These are phyloP conservation scores for Pararge aegeria DNA, from an alignment of 1,140 invertebrate species.

Conservation along the genomic window DNA sequence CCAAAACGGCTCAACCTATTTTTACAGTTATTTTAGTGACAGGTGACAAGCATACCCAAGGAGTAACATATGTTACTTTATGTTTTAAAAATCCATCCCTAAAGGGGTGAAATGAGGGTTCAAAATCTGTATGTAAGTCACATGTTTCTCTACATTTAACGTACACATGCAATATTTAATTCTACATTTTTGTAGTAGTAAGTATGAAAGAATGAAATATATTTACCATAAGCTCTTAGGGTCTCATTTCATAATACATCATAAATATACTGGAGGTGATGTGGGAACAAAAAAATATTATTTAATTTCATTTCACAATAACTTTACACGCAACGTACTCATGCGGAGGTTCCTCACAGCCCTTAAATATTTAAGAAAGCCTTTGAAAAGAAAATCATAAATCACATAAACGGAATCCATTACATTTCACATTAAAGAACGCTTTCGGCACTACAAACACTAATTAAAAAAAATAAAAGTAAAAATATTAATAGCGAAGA, in stretches of 20 bases:
- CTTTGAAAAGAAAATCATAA: constrained; percentile 13
- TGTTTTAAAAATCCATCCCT: no score
- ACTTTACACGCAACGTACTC: constrained; percentile 8
- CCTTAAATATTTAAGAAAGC: constrained; percentile 15
- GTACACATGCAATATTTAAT: no score
- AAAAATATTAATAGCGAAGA: constrained; percentile 34
- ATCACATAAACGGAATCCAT: constrained; percentile 22
- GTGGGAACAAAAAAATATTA: neutral
- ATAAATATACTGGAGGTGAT: neutral
- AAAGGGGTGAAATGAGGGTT: no score
- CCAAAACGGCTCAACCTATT: no score
- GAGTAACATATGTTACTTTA: no score
- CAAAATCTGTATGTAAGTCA: no score
- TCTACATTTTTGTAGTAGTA: no score
- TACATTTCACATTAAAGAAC: constrained; percentile 31
- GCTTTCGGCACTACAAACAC: constrained; percentile 25
- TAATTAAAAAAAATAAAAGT: constrained; percentile 33
- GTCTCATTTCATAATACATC: neutral
- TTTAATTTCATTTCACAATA: constrained; percentile 8
- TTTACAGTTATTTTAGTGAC: no score
- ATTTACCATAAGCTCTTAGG: no score
- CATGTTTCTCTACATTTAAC: no score
- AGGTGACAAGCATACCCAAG: no score
- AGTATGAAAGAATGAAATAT: no score
- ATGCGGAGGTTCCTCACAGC: constrained; percentile 10